phyloP scores from a whole-genome alignment of 2,113 vertebrate genomes.

The Paratilapia polleni region DNA sequence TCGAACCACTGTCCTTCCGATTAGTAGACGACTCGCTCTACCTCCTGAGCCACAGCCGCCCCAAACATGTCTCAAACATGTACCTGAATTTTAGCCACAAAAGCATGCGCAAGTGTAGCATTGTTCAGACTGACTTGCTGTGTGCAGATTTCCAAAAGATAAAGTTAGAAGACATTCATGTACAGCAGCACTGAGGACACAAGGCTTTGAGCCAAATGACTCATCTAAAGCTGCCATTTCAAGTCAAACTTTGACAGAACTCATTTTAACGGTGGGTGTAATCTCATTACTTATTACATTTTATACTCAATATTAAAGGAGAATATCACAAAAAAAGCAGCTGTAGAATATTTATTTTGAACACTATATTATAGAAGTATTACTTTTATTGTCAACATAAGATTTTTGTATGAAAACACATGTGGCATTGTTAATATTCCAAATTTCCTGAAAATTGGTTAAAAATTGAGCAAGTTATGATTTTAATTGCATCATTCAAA shows the following conservation, averaged over 20 bases:
- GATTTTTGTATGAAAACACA: too few species aligned
- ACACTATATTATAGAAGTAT: neutral
- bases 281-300: neutral
- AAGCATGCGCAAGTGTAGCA: neutral
- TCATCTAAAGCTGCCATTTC: neutral
- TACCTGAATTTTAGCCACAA: neutral
- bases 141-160: neutral
- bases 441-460: too few species aligned
- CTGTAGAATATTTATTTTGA: rapidly evolving
- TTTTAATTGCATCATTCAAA: too few species aligned
- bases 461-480: too few species aligned
- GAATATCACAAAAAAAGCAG: neutral
- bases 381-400: neutral
- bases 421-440: too few species aligned
- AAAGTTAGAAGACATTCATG: neutral
- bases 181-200: neutral
- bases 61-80: too few species aligned
- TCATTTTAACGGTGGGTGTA: neutral
- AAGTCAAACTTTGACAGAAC: neutral
- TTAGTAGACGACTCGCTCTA: too few species aligned
- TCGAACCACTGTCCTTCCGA: too few species aligned
- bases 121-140: neutral
- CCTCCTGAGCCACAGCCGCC: too few species aligned
- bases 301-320: neutral
- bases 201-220: neutral